Evolutionary conservation across 2,113 vertebrate genomes (phyloP).

Genomic region (Spea bombifrons): DNA sequence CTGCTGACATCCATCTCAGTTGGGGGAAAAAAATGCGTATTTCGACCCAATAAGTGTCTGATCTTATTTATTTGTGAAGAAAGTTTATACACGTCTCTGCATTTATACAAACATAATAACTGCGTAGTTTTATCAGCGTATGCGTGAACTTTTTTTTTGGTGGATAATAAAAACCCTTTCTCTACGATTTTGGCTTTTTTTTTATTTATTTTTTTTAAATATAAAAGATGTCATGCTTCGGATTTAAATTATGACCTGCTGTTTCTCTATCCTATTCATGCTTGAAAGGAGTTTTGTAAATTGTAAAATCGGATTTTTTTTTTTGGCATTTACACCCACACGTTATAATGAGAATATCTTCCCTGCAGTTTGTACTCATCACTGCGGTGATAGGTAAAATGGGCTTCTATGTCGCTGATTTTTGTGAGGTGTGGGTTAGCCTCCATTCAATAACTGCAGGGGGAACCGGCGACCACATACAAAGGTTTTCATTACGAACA

Average conservation of each 20-base stretch:
- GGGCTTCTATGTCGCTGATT: slow-evolving; percentile 63
- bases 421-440: slow-evolving; percentile 52
- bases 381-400: slow-evolving; percentile 62
- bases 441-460: slow-evolving; percentile 63
- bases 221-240: slow-evolving; percentile 51
- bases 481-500: slow-evolving; percentile 63
- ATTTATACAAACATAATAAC: not conserved
- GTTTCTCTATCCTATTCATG: slow-evolving; percentile 60
- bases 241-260: slow-evolving; percentile 57
- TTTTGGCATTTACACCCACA: slow-evolving; percentile 65
- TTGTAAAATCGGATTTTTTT: slow-evolving; percentile 70
- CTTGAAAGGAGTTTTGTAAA: slow-evolving; percentile 67
- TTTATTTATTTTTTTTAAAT: slow-evolving; percentile 47
- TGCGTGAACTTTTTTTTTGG: not conserved
- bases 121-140: not conserved
- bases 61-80: too few relatives aligned
- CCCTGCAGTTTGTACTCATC: slow-evolving; percentile 63
- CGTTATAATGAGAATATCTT: slow-evolving; percentile 62
- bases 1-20: too few relatives aligned
- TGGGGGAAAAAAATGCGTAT: too few relatives aligned
- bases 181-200: slow-evolving; percentile 50
- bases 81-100: too few relatives aligned
- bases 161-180: slow-evolving; percentile 53
- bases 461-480: slow-evolving; percentile 51
- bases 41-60: too few relatives aligned